Base-by-base conservation (phyloP, 2,888 invertebrate species). In the Polydrusus tereticollis region DNA sequence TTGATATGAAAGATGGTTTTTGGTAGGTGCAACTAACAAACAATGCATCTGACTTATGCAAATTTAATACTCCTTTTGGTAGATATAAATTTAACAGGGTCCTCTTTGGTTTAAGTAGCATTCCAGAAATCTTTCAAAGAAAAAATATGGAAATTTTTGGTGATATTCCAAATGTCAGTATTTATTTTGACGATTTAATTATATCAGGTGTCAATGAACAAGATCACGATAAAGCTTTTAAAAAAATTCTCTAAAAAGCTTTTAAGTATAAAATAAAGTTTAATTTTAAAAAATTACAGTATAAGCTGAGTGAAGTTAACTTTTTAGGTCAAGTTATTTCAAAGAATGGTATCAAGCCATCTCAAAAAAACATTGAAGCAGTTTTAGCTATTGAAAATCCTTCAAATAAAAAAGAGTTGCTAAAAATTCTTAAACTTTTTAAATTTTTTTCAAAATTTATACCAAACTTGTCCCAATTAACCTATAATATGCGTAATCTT, bases 181-280 rank as follows among this genome's bases (percentile, higher is more conserved):
- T 72, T 5, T 77, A 75, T 60, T 69, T 76, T 67, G 75, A 75
- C 58, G 72, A 72, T 63, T 33, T 75, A 33, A 74, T 64, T 12
- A 26, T 57, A 23, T 2, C 18, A 23, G 47, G 47, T 36, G 8
- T 21, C 16, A 58, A 69, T 45, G 63, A 58, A 14, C 0, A 23
- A 14, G 29, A 41, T 3, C 57, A 57, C 57, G 43, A 69, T 33
- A 41, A 16, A 23, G 10, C 47, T 21, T 21, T 64, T 47, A 26
- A 20, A 20, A 8, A 3, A 43, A 3, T 36, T 47, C 8, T n/a
- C 45, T 1, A 14, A 33, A 33, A 50, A 45, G n/a, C 21, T 52
- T 7, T 36, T 50, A 26, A 45, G 55, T 26, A 60, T 33, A 72
- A 63, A 47, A 36, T 74, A 4, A 74, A 72, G 52, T 74, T 74